Conservation (phyloP, 1,140 invertebrate species). For the Drosophila lowei region DNA sequence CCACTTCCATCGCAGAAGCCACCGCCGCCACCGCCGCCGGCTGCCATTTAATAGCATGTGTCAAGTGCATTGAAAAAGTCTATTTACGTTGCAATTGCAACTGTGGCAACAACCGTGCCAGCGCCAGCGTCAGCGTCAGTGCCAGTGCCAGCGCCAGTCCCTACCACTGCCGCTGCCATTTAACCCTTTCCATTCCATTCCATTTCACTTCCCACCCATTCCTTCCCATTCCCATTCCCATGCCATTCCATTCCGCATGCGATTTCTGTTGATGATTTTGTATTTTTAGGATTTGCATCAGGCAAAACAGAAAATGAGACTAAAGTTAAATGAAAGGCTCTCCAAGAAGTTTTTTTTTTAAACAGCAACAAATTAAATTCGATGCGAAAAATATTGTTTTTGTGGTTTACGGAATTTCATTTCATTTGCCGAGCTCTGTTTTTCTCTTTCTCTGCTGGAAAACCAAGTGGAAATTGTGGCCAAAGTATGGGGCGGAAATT, state of each 20-base stretch:
- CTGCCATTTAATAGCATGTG: conserved; percentile 80
- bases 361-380: conserved; percentile 36
- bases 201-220: not conserved
- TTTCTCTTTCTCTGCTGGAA: conserved; percentile 6
- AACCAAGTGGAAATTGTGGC: conserved; percentile 55
- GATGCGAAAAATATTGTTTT: conserved; percentile 67
- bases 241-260: conserved; percentile 6
- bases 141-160: conserved; percentile 28
- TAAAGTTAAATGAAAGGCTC: conserved; percentile 15
- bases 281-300: conserved; percentile 55
- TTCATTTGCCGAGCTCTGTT: conserved; percentile 44
- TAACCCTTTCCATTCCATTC: conserved; percentile 1
- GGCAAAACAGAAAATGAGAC: conserved; percentile 6
- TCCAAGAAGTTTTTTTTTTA: not conserved
- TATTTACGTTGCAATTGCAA: conserved; percentile 79
- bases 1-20: not conserved
- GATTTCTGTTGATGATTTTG: conserved; percentile 65
- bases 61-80: conserved; percentile 81
- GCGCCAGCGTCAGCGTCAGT: conserved; percentile 5
- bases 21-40: conserved; percentile 21
- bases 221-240: conserved; percentile 3
- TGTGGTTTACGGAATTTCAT: conserved; percentile 61
- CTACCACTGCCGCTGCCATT: conserved; percentile 3
- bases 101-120: conserved; percentile 39
- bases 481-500: conserved; percentile 41